Base-by-base conservation (phyloP, 2,797 vertebrate species). In the Halcyon smyrnensis region DNA sequence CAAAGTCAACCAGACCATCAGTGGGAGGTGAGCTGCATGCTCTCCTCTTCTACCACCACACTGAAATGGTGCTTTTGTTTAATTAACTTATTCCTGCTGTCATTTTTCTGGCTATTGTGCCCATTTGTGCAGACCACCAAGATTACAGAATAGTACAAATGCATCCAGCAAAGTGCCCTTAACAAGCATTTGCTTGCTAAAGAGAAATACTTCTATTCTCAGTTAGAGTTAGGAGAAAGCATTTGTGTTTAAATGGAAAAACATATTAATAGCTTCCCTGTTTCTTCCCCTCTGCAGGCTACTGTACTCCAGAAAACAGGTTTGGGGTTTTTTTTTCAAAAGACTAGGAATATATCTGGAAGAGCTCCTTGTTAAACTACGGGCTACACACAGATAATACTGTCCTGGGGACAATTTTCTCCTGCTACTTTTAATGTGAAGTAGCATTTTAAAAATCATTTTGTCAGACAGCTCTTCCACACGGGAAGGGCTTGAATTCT, bases 401-500 rank as follows among this genome's bases (percentile, higher is more conserved):
- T 12, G 0, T 91, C 89, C 89, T 60, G 70, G 85, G 87, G 67
- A 88, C 48, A 93, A 84, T 94, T 95, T 94, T 84, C 85, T 88
- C 73, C 63, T 76, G 85, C 60, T 89, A 75, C 83, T 86, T 90
- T 91, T 90, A 95, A 94, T 69, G 59, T 88, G 74, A 95, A 94
- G 83, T 39, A 91, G 70, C 70, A 79, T 95, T 95, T 96, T 91
- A 79, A 89, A 96, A 90, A 94, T 76, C 1, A 71, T 82, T 91
- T 91, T 91, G 75, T 94, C 59, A 91, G 79, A 74, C 43, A 94
- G 80, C 54, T 88, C 77, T 95, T 86, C 80, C 57, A 73, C 54
- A 65, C 0, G 5, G 92, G 81, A 93, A 93, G 48, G 45, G 39
- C 62, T 90, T 90, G 77, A 90, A 94, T 95, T 93, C 36, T 86